Conservation (phyloP, 2,797 vertebrate genomes). For the Agapornis canus region DNA sequence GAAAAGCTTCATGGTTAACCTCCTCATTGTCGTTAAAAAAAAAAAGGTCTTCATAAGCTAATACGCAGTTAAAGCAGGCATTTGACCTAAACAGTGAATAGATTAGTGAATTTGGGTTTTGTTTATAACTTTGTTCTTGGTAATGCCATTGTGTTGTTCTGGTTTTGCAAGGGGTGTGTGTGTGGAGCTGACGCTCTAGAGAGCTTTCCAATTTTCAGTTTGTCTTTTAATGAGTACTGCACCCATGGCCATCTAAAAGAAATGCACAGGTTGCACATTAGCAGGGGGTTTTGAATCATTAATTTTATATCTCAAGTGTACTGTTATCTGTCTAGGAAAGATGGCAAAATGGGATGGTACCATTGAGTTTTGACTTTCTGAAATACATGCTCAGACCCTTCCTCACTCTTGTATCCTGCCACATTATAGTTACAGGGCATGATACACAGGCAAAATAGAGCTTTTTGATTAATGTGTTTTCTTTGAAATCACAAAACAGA, state of each 20-base stretch:
- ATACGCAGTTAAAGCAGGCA: not conserved
- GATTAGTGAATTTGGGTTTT: not conserved
- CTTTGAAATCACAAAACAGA: not conserved
- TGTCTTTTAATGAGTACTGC: not conserved
- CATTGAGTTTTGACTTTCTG: not conserved
- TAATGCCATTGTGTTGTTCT: rapidly evolving
- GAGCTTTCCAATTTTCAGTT: not conserved
- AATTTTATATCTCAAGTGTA: not conserved
- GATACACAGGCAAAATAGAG: not conserved
- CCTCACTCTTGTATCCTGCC: not conserved
- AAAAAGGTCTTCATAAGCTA: not conserved
- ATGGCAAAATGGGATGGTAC: not conserved
- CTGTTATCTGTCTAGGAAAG: not conserved
- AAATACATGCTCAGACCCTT: not conserved
- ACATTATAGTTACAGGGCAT: not conserved
- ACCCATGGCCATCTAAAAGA: not conserved
- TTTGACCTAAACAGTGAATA: not conserved
- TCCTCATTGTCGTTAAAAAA: not conserved
- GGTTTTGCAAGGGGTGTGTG: not conserved
- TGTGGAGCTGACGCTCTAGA: not conserved
- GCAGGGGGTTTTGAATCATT: not conserved
- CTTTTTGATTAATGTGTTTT: not conserved
- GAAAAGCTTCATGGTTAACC: not conserved
- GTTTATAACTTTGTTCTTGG: not conserved
- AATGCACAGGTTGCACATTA: not conserved